A percentile compares a stretch with the other conserved stretches of the same genome.
These are phyloP conservation scores for Lacerta bilineata DNA, from an alignment of 2,797 vertebrate genomes.

Conservation along the genomic window DNA sequence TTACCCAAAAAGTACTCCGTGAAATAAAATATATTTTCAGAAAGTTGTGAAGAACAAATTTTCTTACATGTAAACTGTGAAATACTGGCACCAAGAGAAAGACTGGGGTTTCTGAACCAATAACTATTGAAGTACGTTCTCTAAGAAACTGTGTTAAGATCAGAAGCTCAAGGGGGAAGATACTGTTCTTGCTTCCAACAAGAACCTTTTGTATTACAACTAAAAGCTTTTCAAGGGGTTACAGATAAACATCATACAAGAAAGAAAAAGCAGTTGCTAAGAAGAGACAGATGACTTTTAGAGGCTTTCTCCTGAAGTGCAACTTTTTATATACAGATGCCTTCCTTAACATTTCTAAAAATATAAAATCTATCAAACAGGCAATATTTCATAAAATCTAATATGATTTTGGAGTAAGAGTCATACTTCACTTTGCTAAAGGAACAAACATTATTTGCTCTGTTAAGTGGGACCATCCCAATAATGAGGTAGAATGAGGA, in stretches of 20 bases:
- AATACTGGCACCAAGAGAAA: not conserved
- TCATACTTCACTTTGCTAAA: not conserved
- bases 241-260: constrained; percentile 21
- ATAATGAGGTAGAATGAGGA: too few species aligned
- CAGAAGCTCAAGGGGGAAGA: constrained; percentile 21
- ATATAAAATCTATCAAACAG: not conserved
- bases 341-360: not conserved
- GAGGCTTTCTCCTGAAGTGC: not conserved
- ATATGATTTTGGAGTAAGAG: not conserved
- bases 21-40: not conserved
- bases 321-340: not conserved
- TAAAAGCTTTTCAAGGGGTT: constrained; percentile 38
- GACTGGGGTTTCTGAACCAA: not conserved
- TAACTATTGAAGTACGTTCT: constrained; percentile 13
- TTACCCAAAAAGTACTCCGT: not conserved
- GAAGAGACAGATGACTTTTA: not conserved
- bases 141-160: constrained; percentile 22
- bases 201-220: constrained; percentile 18
- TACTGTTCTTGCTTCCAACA: constrained; percentile 15
- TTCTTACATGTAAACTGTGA: not conserved
- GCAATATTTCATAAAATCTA: not conserved
- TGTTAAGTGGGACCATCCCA: too few species aligned
- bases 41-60: not conserved
- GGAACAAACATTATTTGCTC: not conserved
- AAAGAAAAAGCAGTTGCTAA: constrained; percentile 4